Evolutionary conservation across 2,888 invertebrate genomes (phyloP), one percentile per base, ranked within the genome.

Genomic region (Deilephila porcellus): DNA sequence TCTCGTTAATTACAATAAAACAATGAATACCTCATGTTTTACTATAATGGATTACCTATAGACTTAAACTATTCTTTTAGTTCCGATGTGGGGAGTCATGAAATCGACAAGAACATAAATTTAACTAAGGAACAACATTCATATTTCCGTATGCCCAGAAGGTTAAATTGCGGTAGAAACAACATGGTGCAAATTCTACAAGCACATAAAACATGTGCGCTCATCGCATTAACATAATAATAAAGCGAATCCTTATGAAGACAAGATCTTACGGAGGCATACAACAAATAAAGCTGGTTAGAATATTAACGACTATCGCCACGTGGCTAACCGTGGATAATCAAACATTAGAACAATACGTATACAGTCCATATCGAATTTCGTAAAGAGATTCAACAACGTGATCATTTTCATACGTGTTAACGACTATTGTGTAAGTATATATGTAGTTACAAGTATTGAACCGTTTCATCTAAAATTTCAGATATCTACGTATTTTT

Each of bases 171-270:
- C 34, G 20, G 37, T 71, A 52, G 37, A 25, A 20, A 60, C 8
- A 34, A 71, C 20, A 20, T 14, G n/a, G 45, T 52, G 67, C 67
- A 11, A 52, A 45, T 67, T 52, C 52, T 52, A 52, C 17, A 67
- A 52, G 25, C 14, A 45, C 52, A 67, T 64, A 67, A 67, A 52
- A 25, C 25, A 64, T 64, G 64, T 64, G 20, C 52, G 67, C 45
- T 67, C 67, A 67, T 67, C 67, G 17, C 45, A 67, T 67, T 25
- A 67, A 67, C 67, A 67, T 67, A 67, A 71, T 25, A 75, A 82
- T 80, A 79, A 79, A 78, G 81, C 75, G 76, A 80, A 82, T 83
- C 84, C 83, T 82, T 85, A 79, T 79, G 76, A 77, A 76, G 74
- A 76, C 76, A 74, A 80, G 74, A 77, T 79, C 77, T 74, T 75